Evolutionary conservation across 2,797 vertebrate species (phyloP).

Genomic region (Pseudomugil gertrudae): DNA sequence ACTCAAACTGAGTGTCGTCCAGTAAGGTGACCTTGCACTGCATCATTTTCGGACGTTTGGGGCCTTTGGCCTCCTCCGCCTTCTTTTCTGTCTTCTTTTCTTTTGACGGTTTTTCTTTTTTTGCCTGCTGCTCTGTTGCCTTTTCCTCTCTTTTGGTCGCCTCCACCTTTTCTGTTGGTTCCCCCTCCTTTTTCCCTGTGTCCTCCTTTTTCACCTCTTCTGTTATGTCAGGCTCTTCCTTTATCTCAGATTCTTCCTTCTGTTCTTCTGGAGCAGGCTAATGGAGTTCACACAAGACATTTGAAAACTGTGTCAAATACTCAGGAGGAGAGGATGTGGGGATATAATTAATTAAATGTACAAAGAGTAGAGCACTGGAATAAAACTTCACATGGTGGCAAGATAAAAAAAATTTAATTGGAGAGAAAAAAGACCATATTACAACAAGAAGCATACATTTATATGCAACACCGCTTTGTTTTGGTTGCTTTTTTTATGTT

Average conservation of each 20-base stretch:
- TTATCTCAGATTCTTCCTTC: constrained; percentile 49
- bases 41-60: constrained; percentile 88
- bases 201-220: constrained; percentile 53
- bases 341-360: neutral
- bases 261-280: constrained; percentile 87
- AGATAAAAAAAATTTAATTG: too few species aligned
- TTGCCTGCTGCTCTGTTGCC: constrained; percentile 59
- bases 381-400: neutral
- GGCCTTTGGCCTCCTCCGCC: constrained; percentile 80
- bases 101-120: constrained; percentile 66
- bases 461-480: neutral
- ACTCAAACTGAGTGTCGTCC: constrained; percentile 91
- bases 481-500: neutral
- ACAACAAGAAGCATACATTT: constrained; percentile 22
- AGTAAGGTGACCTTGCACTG: constrained; percentile 91
- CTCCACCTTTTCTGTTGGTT: constrained; percentile 76
- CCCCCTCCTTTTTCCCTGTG: constrained; percentile 32
- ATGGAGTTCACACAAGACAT: constrained; percentile 25
- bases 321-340: neutral
- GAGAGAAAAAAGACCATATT: constrained; percentile 15
- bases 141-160: constrained; percentile 67
- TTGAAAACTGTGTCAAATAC: constrained; percentile 7
- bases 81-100: constrained; percentile 72
- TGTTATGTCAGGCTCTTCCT: constrained; percentile 44
- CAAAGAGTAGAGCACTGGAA: neutral